Base-by-base conservation (phyloP, 2,888 invertebrate genomes). In the Lobophora halterata region DNA sequence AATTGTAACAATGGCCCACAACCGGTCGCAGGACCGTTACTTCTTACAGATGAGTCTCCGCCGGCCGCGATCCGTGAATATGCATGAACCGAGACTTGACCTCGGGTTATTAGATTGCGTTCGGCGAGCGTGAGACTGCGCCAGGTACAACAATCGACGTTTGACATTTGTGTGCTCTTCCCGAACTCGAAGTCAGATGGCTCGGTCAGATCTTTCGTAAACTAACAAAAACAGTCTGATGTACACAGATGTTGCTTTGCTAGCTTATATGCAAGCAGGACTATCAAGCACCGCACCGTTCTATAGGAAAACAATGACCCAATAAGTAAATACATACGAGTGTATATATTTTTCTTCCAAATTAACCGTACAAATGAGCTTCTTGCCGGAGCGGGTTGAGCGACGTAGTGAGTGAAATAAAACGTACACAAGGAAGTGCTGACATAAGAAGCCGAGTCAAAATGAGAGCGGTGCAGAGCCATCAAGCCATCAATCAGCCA, bases 21-120 rank as follows among this genome's bases (percentile, higher is more conserved):
- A 86, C 87, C 86, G 86, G 86, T 86, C 74, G 66, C 62, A 62
- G 61, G 82, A 81, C 87, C 87, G 87, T 86, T 86, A 85, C 80
- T 79, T 11, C 31, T 16, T 27, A 36, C 42, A 36, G 83, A 86
- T 79, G 85, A 80, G 67, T 72, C 79, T 74, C 69, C 70, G 71
- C 55, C 65, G 62, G 68, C 65, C 65, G 61, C 30, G 29, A 62
- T 50, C 69, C 68, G 79, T 86, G 87, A 86, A 86, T 86, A 86
- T 85, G 85, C 87, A 86, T 83, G 85, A 85, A 68, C 65, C 58
- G 63, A 69, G 79, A 76, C 66, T 78, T 79, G 82, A 86, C 87
- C 86, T 85, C 83, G 79, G 66, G 75, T 73, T 80, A 80, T 80
- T 79, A 80, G 81, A 79, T 65, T 72, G 73, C 71, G 70, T 56